Evolutionary conservation across 2,888 invertebrate genomes (phyloP).

Genomic region (Orthosia gracilis): DNA sequence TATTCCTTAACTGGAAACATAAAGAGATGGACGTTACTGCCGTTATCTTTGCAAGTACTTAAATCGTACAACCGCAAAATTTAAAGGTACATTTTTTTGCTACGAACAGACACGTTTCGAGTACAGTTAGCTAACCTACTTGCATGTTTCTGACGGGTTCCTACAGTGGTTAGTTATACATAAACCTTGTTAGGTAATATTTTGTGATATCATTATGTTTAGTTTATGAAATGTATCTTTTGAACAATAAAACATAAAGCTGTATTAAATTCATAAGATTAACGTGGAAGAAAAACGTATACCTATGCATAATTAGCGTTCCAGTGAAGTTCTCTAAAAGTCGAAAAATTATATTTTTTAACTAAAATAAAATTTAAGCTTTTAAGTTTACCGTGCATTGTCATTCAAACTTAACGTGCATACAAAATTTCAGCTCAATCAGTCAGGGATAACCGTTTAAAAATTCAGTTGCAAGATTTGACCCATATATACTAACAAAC

Average conservation of each 20-base stretch:
- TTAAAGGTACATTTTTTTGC: slow-evolving; percentile 6
- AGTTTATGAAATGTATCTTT: neutral
- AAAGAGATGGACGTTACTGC: neutral
- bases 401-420: too few species aligned
- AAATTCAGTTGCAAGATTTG: too few species aligned
- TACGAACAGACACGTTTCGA: slow-evolving; percentile 38
- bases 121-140: neutral
- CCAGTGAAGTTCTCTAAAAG: too few species aligned
- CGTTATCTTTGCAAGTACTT: neutral
- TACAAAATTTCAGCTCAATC: too few species aligned
- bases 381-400: too few species aligned
- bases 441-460: too few species aligned
- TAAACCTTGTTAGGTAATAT: too few species aligned
- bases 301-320: too few species aligned
- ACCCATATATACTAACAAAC: too few species aligned
- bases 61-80: slow-evolving; percentile 1
- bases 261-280: neutral
- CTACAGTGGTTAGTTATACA: neutral
- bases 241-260: neutral
- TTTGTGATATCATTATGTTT: too few species aligned
- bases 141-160: slow-evolving; percentile 33
- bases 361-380: too few species aligned
- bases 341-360: too few species aligned
- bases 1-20: neutral
- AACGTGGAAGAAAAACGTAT: neutral